phyloP scores from a whole-genome alignment of 2,113 vertebrate genomes.

The Sylvia atricapilla region DNA sequence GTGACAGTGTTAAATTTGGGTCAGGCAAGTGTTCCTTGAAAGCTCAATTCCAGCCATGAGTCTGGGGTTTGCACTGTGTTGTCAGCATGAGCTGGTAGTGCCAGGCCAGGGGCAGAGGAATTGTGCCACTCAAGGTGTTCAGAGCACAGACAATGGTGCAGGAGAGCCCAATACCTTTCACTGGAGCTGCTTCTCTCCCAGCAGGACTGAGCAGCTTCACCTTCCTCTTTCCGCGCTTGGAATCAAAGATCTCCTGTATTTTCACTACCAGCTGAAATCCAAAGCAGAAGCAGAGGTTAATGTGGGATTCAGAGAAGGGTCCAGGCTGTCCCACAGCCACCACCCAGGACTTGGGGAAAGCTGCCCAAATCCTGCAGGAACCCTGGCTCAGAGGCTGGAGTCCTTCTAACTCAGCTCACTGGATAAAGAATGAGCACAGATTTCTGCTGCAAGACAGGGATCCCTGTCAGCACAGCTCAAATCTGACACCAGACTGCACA shows the following conservation, averaged over 20 bases:
- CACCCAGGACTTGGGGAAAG: not conserved
- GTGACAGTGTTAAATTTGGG: not conserved
- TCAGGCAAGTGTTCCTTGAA: not conserved
- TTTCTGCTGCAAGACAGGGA: not conserved
- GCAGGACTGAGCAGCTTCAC: conserved; percentile 80
- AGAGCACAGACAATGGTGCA: not conserved
- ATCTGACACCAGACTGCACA: not conserved
- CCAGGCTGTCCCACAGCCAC: not conserved
- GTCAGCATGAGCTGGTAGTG: not conserved
- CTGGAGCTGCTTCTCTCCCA: conserved; percentile 68
- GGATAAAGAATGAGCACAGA: not conserved
- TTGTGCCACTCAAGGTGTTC: not conserved
- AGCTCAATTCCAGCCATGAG: not conserved
- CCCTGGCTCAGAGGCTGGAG: not conserved
- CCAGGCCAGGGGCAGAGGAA: not conserved
- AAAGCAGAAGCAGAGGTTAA: conserved; percentile 43
- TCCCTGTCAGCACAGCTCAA: not conserved
- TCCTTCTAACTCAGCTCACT: not conserved
- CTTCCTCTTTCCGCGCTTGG: conserved; percentile 90
- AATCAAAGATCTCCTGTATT: conserved; percentile 92
- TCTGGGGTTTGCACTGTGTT: not conserved
- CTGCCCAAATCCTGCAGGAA: not conserved
- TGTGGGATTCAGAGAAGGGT: not conserved
- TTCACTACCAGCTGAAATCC: conserved; percentile 86
- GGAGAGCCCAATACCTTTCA: conserved; percentile 78